These are phyloP conservation scores for Formica exsecta DNA, from an alignment of 1,140 invertebrate genomes.

Conservation along the genomic window DNA sequence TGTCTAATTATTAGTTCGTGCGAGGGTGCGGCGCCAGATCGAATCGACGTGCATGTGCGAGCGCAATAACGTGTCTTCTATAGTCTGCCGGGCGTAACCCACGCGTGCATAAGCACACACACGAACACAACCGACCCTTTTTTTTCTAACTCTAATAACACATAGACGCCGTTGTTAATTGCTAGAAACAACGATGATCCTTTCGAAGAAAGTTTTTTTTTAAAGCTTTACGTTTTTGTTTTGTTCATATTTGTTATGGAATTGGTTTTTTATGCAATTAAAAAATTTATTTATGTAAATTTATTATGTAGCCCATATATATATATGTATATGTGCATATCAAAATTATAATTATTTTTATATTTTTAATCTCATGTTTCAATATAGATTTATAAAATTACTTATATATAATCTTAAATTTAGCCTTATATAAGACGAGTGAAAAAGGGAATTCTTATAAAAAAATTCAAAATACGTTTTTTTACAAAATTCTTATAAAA, in stretches of 20 bases:
- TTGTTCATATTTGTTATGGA: conserved; percentile 1
- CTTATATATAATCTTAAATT: not conserved
- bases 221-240: not conserved
- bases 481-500: conserved; percentile 9
- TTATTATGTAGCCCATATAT: not conserved
- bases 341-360: not conserved
- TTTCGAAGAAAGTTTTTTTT: conserved; percentile 6
- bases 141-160: conserved; percentile 68
- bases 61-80: conserved; percentile 81
- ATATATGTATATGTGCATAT: too few relatives aligned
- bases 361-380: not conserved
- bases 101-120: not conserved
- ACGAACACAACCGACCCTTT: not conserved
- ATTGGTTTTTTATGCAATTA: not conserved
- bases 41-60: conserved; percentile 80
- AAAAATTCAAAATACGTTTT: not conserved
- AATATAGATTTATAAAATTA: not conserved
- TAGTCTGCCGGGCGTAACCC: conserved; percentile 67
- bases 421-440: not conserved
- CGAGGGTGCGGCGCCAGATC: conserved; percentile 81
- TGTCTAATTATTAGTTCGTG: conserved; percentile 83
- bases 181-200: conserved; percentile 8
- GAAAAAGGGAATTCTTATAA: not conserved
- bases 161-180: conserved; percentile 60
- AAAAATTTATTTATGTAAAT: conserved; percentile 11